phyloP scores from a whole-genome alignment of 2,888 invertebrate species.

The Aphidoletes aphidimyza region DNA sequence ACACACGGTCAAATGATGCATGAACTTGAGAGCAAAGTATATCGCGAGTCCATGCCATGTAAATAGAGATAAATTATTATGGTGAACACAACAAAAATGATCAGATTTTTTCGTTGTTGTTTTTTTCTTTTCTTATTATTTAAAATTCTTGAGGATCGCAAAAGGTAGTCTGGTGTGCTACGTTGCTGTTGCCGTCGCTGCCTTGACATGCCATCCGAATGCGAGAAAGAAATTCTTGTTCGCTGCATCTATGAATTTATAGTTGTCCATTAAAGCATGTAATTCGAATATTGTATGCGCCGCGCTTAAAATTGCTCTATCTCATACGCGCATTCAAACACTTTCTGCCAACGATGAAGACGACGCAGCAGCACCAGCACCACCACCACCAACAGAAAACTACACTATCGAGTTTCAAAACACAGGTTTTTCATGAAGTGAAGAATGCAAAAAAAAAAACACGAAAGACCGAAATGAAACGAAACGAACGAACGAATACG shows the following conservation, averaged over 20 bases:
- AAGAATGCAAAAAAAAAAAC: constrained; percentile 4
- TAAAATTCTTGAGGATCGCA: not conserved
- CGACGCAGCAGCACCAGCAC: no score
- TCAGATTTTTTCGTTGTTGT: not conserved
- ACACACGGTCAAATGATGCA: not conserved
- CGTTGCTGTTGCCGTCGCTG: not conserved
- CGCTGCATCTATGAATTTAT: constrained; percentile 19
- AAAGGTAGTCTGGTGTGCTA: not conserved
- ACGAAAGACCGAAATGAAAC: not conserved
- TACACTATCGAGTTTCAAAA: constrained; percentile 8
- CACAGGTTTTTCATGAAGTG: constrained; percentile 19
- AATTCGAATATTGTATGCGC: constrained; percentile 44
- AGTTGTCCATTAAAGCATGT: constrained; percentile 42
- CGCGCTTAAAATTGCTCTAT: constrained; percentile 45
- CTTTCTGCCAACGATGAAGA: no score
- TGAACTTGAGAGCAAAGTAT: not conserved
- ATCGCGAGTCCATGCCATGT: constrained; percentile 5
- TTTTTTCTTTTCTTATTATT: no score
- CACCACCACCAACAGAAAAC: no score
- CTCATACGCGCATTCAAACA: no score
- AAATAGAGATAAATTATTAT: constrained; percentile 20
- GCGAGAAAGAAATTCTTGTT: constrained; percentile 25
- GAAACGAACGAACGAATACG: not conserved
- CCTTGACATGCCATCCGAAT: not conserved
- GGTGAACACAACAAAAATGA: not conserved